Percentiles rank a stretch among this genome's conserved stretches.
Conservation (phyloP, 2,888 invertebrate genomes). For the Xanthia togata region DNA sequence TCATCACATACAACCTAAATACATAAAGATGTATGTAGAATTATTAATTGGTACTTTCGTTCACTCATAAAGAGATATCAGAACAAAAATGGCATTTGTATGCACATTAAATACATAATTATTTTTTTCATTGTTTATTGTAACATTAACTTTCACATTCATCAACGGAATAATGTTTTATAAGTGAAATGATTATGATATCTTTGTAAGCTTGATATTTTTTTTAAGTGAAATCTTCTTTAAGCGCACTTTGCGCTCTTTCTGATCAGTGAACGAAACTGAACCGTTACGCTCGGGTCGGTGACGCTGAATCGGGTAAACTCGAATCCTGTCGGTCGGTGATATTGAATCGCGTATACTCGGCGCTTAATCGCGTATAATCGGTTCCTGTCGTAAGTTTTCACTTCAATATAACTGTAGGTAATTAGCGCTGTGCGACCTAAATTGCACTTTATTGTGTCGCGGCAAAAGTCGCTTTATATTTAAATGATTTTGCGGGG, state of each 20-base stretch:
- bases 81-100: conserved; percentile 38
- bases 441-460: no score
- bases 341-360: no score
- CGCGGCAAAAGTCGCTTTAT: no score
- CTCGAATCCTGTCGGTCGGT: not conserved
- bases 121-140: conserved; percentile 23
- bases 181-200: not conserved
- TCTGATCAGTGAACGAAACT: not conserved
- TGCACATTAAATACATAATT: conserved; percentile 39
- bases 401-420: not conserved
- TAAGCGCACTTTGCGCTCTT: not conserved
- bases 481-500: no score
- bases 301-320: not conserved
- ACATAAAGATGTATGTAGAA: conserved; percentile 35
- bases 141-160: conserved; percentile 36
- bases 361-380: not conserved
- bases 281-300: not conserved
- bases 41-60: conserved; percentile 47
- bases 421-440: no score
- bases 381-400: not conserved
- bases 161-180: conserved; percentile 7
- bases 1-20: conserved; percentile 24
- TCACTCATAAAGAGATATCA: conserved; percentile 12
- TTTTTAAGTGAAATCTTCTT: not conserved
- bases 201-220: not conserved